These are phyloP conservation scores for Phortica variegata DNA, from an alignment of 1,140 invertebrate species.

Conservation along the genomic window DNA sequence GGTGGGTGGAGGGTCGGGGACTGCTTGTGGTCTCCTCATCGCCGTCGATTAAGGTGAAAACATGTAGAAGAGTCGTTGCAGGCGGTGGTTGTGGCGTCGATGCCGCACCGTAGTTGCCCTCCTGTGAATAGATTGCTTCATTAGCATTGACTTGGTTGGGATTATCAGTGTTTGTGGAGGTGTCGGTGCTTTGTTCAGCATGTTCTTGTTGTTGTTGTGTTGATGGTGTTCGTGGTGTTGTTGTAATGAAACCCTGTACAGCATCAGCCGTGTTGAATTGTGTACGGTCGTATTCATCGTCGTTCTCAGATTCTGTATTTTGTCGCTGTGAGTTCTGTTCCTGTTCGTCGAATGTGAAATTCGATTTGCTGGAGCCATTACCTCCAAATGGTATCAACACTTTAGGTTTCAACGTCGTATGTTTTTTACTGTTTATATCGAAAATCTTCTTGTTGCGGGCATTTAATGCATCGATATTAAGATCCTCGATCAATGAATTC, in stretches of 20 bases:
- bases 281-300: conserved; percentile 13
- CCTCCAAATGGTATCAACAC: conserved; percentile 5
- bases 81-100: conserved; percentile 49
- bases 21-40: conserved; percentile 22
- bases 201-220: conserved; percentile 21
- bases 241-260: conserved; percentile 38
- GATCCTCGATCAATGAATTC: conserved; percentile 51
- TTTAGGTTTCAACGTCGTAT: conserved; percentile 49
- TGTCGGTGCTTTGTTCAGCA: conserved; percentile 20
- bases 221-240: conserved; percentile 41
- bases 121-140: conserved; percentile 49
- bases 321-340: not conserved
- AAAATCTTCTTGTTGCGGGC: conserved; percentile 61
- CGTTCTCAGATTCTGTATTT: conserved; percentile 17
- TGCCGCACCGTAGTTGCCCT: conserved; percentile 5
- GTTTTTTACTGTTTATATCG: conserved; percentile 56
- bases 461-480: conserved; percentile 58
- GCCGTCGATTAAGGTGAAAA: conserved; percentile 58
- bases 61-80: conserved; percentile 59
- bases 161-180: conserved; percentile 15
- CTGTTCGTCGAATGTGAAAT: conserved; percentile 2
- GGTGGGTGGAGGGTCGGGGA: conserved; percentile 4
- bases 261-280: conserved; percentile 4
- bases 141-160: conserved; percentile 35
- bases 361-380: conserved; percentile 3